A percentile compares a stretch with the other conserved stretches of the same genome.
phyloP scores from a whole-genome alignment of 2,797 vertebrate genomes.

The Crenichthys baileyi region DNA sequence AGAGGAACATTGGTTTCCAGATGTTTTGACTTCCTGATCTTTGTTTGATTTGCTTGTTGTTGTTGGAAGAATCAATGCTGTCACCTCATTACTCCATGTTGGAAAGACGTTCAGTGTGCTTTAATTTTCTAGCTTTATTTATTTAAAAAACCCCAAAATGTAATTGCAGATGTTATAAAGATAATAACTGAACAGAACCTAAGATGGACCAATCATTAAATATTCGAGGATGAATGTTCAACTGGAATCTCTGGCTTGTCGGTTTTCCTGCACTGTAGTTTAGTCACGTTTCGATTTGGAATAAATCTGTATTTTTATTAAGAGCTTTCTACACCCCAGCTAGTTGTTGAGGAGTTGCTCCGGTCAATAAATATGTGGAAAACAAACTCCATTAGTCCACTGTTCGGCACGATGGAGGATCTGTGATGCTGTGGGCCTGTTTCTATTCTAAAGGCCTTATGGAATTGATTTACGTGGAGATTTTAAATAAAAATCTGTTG shows the following conservation, averaged over 20 bases:
- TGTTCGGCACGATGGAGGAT: no score
- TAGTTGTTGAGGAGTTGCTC: no score
- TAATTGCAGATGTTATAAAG: neutral
- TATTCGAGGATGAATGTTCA: neutral
- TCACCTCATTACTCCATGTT: neutral
- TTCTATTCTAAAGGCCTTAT: no score
- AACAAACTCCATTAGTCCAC: no score
- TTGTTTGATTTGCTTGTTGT: neutral
- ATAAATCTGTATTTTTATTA: neutral
- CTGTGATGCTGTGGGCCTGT: no score
- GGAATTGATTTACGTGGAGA: no score
- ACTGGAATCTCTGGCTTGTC: neutral
- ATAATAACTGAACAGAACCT: neutral
- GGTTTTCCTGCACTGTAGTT: neutral
- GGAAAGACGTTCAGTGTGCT: neutral
- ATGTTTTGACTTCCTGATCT: neutral
- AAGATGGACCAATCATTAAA: neutral
- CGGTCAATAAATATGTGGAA: no score
- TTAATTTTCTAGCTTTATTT: no score
- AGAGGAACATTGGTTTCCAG: no score
- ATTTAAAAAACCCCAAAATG: neutral
- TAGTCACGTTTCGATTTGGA: neutral
- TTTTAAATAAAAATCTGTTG: no score
- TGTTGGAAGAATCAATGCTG: neutral
- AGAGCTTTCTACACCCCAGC: neutral